Percentiles rank a stretch among this genome's conserved stretches.
phyloP scores from a whole-genome alignment of 2,888 invertebrate genomes.

The Eulithis testata region DNA sequence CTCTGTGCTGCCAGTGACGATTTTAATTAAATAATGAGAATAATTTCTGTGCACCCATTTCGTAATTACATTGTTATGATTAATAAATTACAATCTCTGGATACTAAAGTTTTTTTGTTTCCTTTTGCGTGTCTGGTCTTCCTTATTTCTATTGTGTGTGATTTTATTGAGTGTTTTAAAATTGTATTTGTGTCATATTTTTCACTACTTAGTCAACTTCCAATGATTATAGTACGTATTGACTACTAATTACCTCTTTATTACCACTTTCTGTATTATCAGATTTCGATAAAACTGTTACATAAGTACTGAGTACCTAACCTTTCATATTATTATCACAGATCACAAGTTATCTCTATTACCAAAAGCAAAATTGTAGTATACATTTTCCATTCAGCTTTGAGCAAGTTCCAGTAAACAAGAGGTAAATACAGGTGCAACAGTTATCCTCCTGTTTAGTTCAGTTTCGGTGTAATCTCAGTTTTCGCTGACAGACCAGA shows the following conservation, averaged over 20 bases:
- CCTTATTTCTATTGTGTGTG: background rate
- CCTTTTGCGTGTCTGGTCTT: background rate
- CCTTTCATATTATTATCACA: too few relatives aligned
- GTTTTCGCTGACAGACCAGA: slow-evolving; percentile 38
- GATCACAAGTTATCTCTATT: too few relatives aligned
- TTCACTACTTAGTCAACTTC: background rate
- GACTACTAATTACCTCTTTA: too few relatives aligned
- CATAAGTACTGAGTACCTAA: too few relatives aligned
- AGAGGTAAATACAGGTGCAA: slow-evolving; percentile 28
- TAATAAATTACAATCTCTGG: background rate
- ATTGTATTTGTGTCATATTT: background rate
- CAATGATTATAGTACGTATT: too few relatives aligned
- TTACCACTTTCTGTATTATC: too few relatives aligned
- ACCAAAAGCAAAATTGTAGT: too few relatives aligned
- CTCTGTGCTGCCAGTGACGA: slow-evolving; percentile 3
- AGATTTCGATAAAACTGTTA: too few relatives aligned
- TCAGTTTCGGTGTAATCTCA: slow-evolving; percentile 40
- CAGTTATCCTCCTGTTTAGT: slow-evolving; percentile 37
- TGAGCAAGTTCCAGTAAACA: slow-evolving; percentile 9
- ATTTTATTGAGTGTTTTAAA: background rate
- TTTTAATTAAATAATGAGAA: slow-evolving; percentile 15
- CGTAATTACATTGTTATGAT: slow-evolving; percentile 7
- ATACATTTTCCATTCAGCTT: slow-evolving; percentile 1
- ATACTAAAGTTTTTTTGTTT: background rate
- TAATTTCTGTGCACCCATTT: slow-evolving; percentile 7